Conservation (phyloP, 53 echinoderm and acorn worm species). For the Glandiceps talaboti region DNA sequence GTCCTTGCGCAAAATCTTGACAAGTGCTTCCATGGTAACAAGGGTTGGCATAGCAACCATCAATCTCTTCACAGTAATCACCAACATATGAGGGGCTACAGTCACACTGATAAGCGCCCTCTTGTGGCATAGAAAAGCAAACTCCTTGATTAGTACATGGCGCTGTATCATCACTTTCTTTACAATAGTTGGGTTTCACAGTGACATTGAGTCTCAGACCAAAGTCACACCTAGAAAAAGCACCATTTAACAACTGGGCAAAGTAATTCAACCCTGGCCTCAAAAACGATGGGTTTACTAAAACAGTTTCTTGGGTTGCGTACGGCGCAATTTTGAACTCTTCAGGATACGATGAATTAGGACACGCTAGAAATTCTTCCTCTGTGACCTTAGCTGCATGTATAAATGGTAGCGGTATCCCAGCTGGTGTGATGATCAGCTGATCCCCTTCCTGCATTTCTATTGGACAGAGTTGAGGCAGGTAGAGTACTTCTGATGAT, state of each 20-base stretch:
- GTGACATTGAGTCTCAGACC: conserved; percentile 38
- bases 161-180: neutral
- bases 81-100: conserved; percentile 27
- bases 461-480: conserved; percentile 51
- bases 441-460: conserved; percentile 49
- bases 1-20: conserved; percentile 21
- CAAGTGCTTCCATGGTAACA: conserved; percentile 45
- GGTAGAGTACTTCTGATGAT: neutral
- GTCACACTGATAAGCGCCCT: conserved; percentile 22
- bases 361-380: conserved; percentile 29
- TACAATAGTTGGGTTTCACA: conserved; percentile 30
- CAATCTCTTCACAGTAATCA: conserved; percentile 45
- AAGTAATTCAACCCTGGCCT: conserved; percentile 35
- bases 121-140: conserved; percentile 21
- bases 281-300: conserved; percentile 23
- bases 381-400: conserved; percentile 25
- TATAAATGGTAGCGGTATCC: conserved; percentile 6
- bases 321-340: conserved; percentile 18
- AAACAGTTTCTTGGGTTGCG: conserved; percentile 11
- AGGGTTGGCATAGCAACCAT: conserved; percentile 40
- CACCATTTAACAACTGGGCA: conserved; percentile 29
- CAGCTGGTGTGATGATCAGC: conserved; percentile 36
- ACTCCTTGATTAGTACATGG: conserved; percentile 31
- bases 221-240: conserved; percentile 38
- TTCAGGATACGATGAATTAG: conserved; percentile 8